Percentiles rank a stretch among this genome's conserved stretches.
Conservation (phyloP, 2,888 invertebrate genomes). For the Argyresthia goedartella region DNA sequence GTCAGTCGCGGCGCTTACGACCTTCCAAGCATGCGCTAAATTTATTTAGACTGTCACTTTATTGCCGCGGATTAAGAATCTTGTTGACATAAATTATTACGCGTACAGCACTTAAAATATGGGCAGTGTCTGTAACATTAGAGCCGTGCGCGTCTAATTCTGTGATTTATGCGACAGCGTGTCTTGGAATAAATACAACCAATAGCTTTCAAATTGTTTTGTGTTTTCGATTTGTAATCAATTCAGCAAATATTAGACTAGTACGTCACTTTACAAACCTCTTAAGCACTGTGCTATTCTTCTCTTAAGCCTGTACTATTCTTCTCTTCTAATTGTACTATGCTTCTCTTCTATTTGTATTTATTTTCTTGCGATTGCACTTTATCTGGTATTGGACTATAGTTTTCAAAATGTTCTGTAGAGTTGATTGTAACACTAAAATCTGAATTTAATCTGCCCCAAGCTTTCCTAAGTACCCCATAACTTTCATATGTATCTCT, state of each 20-base stretch:
- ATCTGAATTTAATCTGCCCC: too few relatives aligned
- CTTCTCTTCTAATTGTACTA: too few relatives aligned
- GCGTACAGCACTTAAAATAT: constrained; percentile 34
- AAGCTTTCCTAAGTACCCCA: too few relatives aligned
- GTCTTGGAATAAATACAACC: not conserved
- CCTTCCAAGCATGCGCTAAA: constrained; percentile 24
- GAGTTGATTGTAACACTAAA: too few relatives aligned
- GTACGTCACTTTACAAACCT: too few relatives aligned
- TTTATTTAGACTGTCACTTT: constrained; percentile 50
- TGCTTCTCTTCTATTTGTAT: too few relatives aligned
- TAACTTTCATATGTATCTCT: too few relatives aligned
- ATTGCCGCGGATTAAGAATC: constrained; percentile 54
- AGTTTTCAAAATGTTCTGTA: too few relatives aligned
- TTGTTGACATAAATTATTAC: constrained; percentile 55
- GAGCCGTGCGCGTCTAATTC: constrained; percentile 14
- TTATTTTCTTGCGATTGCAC: too few relatives aligned
- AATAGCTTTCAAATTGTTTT: not conserved
- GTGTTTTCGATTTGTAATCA: not conserved
- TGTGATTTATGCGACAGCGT: constrained; percentile 11
- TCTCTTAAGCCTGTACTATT: too few relatives aligned
- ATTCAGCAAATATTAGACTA: too few relatives aligned
- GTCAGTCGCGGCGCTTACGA: constrained; percentile 25
- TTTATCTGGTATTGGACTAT: too few relatives aligned
- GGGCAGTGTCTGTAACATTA: constrained; percentile 27
- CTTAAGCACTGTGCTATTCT: not conserved